These are phyloP conservation scores for Plectrocnemia conspersa DNA, from an alignment of 1,140 invertebrate genomes.

Conservation along the genomic window DNA sequence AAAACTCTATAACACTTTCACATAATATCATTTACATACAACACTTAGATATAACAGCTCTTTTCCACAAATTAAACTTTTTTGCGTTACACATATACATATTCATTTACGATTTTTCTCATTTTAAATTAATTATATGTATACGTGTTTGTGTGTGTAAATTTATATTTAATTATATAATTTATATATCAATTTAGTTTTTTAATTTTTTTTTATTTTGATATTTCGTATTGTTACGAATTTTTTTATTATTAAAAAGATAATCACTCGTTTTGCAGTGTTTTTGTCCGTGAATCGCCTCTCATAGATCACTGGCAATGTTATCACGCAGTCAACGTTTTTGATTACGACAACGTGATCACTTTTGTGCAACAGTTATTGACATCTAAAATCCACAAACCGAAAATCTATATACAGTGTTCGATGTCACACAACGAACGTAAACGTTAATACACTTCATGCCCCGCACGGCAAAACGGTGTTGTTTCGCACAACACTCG, in stretches of 20 bases:
- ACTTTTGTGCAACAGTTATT: slow-evolving; percentile 6
- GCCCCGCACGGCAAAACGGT: slow-evolving; percentile 9
- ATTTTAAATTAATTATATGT: slow-evolving; percentile 9
- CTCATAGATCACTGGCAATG: too few species aligned
- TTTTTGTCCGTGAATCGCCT: neutral
- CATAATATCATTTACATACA: slow-evolving; percentile 34
- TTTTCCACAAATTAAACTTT: slow-evolving; percentile 25
- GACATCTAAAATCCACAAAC: neutral
- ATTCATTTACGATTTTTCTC: neutral
- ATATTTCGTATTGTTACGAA: too few species aligned
- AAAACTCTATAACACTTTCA: slow-evolving; percentile 34
- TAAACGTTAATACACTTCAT: slow-evolving; percentile 10
- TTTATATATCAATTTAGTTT: too few species aligned
- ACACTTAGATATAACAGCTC: slow-evolving; percentile 30
- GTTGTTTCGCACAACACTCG: slow-evolving; percentile 22
- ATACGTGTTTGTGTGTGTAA: neutral
- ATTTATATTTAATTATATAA: neutral
- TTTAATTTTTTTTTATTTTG: too few species aligned
- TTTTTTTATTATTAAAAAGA: too few species aligned
- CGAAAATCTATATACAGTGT: neutral
- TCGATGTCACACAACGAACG: neutral
- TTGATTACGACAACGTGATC: neutral
- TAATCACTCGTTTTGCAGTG: neutral
- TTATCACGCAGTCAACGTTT: too few species aligned
- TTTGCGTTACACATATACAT: slow-evolving; percentile 5